Base-by-base conservation (phyloP, 2,797 vertebrate species). In the Pseudomugil tenellus region DNA sequence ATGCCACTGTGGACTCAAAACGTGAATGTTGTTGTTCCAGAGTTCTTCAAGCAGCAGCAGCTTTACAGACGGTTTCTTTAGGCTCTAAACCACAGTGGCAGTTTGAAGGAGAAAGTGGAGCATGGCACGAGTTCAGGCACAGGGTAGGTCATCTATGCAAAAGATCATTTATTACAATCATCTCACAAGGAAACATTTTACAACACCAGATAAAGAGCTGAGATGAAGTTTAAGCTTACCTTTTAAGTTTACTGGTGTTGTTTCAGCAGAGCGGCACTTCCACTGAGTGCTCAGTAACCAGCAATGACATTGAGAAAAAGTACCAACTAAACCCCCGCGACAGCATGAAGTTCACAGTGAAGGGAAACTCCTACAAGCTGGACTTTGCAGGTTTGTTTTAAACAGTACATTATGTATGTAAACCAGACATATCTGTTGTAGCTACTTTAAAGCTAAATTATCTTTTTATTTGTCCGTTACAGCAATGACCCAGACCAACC, bases 401-500 rank as follows among this genome's bases (percentile, higher is more conserved):
- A 31, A 0, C 9, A 9, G 43, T 37, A n/a, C 34, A 1, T 43
- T 0, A 56, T 28, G 2, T 25, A 2, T 17, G 31, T 11, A 3
- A 26, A 13, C 7, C 9, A 51, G 23, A 51, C 12, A 26, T 25
- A 23, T 23, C 46, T 46, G 19, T 14, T 39, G 14, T 39, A 39
- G 37, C 37, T 43, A 2, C 21, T 21, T 48, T 48, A 8, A 21
- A 48, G 43, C 7, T n/a, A 17, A 48, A 48, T 43, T 4, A 23
- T 17, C 21, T 29, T 48, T 1, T 31, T n/a, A 9, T 16, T 17
- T 17, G 3, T 55, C 46, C 63, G 2, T 60, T 23, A n/a, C 80
- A 94, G 93, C 58, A 0, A 89, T 84, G 92, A 86, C 0, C n/a
- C 92, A 93, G 79, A 88, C 74, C 14, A 92, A 91, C 75, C 12